phyloP scores from a whole-genome alignment of 2,113 vertebrate species.

The Chamaetylas fuelleborni region DNA sequence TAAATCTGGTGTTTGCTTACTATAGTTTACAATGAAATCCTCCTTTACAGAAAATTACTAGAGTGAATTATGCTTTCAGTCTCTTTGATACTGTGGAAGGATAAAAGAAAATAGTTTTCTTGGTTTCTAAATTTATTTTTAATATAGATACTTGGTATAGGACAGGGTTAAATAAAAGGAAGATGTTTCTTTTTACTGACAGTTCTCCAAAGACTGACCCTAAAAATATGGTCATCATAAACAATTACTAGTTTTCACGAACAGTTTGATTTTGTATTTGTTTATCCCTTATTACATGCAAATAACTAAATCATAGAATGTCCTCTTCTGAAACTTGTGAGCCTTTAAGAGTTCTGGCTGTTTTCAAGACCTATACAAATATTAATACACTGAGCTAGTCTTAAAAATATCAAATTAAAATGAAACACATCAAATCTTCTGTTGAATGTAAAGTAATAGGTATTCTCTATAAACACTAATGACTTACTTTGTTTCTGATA shows the following conservation, averaged over 20 bases:
- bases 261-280: not conserved
- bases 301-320: not conserved
- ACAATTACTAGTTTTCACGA: not conserved
- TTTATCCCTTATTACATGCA: not conserved
- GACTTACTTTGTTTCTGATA: not conserved
- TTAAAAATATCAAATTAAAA: not conserved
- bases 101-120: not conserved
- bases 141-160: not conserved
- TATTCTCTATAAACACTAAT: not conserved
- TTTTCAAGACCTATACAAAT: not conserved
- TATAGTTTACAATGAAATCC: not conserved
- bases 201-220: not conserved
- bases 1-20: constrained; percentile 19
- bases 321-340: not conserved
- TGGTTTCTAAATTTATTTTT: not conserved
- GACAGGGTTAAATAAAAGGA: not conserved
- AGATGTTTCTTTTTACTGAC: not conserved
- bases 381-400: not conserved
- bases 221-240: not conserved
- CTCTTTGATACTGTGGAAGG: not conserved
- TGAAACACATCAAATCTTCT: not conserved
- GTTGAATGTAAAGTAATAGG: not conserved
- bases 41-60: not conserved
- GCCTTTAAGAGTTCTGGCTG: not conserved
- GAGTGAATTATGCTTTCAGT: not conserved